These are phyloP conservation scores for Sminthurinus signatus DNA, from an alignment of 1,140 invertebrate genomes.

Conservation along the genomic window DNA sequence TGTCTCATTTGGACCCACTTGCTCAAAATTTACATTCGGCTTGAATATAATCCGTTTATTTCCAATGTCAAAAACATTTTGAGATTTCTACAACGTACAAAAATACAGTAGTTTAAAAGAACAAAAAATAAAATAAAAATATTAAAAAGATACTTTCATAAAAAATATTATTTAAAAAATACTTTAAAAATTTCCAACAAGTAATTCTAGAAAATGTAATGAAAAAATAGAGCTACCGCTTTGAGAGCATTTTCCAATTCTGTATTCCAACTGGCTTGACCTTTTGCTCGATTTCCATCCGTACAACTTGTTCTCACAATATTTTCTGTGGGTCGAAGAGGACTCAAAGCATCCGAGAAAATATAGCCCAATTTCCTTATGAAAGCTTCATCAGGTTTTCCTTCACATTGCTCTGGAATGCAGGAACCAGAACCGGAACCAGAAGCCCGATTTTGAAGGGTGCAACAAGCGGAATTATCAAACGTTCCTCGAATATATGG, in stretches of 20 bases:
- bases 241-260: too few relatives aligned
- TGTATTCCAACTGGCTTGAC: too few relatives aligned
- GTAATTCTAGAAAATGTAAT: too few relatives aligned
- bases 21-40: slow-evolving; percentile 16
- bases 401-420: slow-evolving; percentile 3
- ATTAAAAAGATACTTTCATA: neutral
- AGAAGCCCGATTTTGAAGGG: slow-evolving; percentile 5
- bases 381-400: slow-evolving; percentile 19
- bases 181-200: too few relatives aligned
- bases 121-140: neutral
- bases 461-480: slow-evolving; percentile 26
- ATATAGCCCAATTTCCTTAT: slow-evolving; percentile 27
- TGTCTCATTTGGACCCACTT: slow-evolving; percentile 20
- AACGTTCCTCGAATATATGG: slow-evolving; percentile 29
- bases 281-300: neutral
- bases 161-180: neutral
- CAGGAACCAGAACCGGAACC: neutral
- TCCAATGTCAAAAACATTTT: neutral
- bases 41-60: slow-evolving; percentile 8
- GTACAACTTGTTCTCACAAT: neutral
- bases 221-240: too few relatives aligned
- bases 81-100: slow-evolving; percentile 25
- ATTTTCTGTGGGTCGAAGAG: too few relatives aligned
- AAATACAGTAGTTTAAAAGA: slow-evolving; percentile 6
- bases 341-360: slow-evolving; percentile 16